Base-by-base conservation (phyloP, 2,888 invertebrate genomes). In the Carcina quercana region DNA sequence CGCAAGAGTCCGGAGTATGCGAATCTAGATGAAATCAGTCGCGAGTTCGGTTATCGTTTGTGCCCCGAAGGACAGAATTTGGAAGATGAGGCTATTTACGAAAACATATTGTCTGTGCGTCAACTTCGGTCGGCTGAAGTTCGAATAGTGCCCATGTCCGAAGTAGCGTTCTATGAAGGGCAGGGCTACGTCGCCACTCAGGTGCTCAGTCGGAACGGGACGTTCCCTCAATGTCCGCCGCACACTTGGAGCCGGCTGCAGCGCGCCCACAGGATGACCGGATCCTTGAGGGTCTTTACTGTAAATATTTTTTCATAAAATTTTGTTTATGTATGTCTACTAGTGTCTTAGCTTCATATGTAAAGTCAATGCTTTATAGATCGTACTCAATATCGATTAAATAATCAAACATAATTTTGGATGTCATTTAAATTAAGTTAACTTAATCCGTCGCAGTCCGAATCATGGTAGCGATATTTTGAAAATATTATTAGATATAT, bases 1-100 rank as follows among this genome's bases (percentile, higher is more conserved):
- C 73, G 79, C 44, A 79, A 82, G 56, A 75, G 70, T 12, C 85
- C 84, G 25, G 84, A 85, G 55, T 83, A 82, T 64, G 80, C 83
- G 15, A 80, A 84, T 44, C 56, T 85, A 10, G 84, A 83, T 38
- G 84, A 85, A 52, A 85, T 85, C 38, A 84, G 80, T 42, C 76
- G 80, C 50, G 82, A 84, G 63, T 83, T 75, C 59, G 85, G 85
- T 33, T 84, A 85, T 52, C 71, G 85, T 6, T 53, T 84, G 37
- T 85, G 85, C 35, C 85, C 85, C 15, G 85, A 85, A 61, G 85
- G 85, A 36, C 85, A 85, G 51, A 85, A 85, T 47, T 53, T 84
- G 37, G 85, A 85, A 45, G 85, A 85, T 40, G 85, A 85, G 43
- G 85, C 83, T 25, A 84, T 83, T 31, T 85, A 85, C 45, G 83